A percentile compares a stretch with the other conserved stretches of the same genome.
Evolutionary conservation across 2,888 invertebrate species (phyloP).

Genomic region (Mactromeris polynyma): DNA sequence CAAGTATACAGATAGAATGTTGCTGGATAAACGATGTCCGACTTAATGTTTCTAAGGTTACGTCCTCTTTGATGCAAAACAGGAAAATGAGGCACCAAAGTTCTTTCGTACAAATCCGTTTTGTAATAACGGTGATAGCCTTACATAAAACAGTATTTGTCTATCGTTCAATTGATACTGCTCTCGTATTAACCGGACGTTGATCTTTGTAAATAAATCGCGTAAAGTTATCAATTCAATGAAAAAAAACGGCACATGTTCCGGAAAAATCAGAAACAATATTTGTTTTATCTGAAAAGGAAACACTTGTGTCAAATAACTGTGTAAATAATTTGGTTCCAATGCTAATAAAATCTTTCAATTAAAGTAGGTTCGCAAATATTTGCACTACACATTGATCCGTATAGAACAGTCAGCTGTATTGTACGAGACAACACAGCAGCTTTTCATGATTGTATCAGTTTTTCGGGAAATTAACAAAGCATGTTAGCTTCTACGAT

Average conservation of each 20-base stretch:
- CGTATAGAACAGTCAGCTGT: neutral
- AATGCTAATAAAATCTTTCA: neutral
- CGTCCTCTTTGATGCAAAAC: too few relatives aligned
- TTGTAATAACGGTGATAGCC: too few relatives aligned
- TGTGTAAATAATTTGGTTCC: neutral
- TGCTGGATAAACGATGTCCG: too few relatives aligned
- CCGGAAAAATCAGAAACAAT: neutral
- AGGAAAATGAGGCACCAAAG: too few relatives aligned
- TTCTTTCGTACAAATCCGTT: too few relatives aligned
- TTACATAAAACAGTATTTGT: too few relatives aligned
- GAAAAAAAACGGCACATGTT: neutral
- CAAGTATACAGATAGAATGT: too few relatives aligned
- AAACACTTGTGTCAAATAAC: neutral
- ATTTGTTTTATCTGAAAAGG: neutral
- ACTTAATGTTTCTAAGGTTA: too few relatives aligned
- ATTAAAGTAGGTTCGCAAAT: neutral
- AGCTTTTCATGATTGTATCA: neutral
- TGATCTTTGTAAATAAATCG: neutral
- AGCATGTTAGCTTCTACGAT: too few relatives aligned
- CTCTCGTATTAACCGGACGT: neutral
- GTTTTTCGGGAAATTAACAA: neutral
- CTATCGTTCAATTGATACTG: neutral
- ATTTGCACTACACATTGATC: constrained; percentile 5
- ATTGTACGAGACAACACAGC: neutral
- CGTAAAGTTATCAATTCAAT: neutral